Percentiles rank a stretch among this genome's conserved stretches.
Evolutionary conservation across 1,140 invertebrate genomes (phyloP).

Genomic region (Venustaconcha ellipsiformis): DNA sequence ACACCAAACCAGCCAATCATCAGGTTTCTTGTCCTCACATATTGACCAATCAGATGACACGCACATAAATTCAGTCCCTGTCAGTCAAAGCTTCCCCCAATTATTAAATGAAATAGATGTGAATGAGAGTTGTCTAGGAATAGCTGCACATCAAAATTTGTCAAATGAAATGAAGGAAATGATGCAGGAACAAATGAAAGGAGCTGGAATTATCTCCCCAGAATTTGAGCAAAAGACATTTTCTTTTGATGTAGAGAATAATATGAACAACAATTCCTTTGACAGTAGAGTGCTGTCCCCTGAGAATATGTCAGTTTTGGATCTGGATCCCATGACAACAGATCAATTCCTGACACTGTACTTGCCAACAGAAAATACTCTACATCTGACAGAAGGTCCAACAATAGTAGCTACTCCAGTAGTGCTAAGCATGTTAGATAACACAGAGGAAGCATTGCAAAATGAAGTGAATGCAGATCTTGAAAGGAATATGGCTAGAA

Average conservation of each 20-base stretch:
- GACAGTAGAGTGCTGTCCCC: constrained; percentile 26
- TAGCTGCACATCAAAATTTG: constrained; percentile 48
- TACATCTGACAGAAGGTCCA: constrained; percentile 40
- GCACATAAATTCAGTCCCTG: neutral
- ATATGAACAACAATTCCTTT: constrained; percentile 23
- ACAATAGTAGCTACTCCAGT: constrained; percentile 32
- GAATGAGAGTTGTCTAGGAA: constrained; percentile 50
- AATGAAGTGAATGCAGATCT: constrained; percentile 54
- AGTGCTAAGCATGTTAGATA: constrained; percentile 38
- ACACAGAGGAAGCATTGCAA: constrained; percentile 53
- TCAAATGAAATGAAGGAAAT: constrained; percentile 51
- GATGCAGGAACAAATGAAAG: constrained; percentile 42
- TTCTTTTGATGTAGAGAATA: constrained; percentile 20
- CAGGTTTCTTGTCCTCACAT: constrained; percentile 15
- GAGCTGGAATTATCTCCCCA: constrained; percentile 25
- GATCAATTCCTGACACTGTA: too few species aligned
- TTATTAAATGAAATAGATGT: constrained; percentile 47
- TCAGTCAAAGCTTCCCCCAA: constrained; percentile 27
- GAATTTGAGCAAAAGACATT: constrained; percentile 24
- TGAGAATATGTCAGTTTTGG: constrained; percentile 17
- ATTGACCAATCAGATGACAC: constrained; percentile 12
- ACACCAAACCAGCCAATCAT: constrained; percentile 21
- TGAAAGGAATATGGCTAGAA: constrained; percentile 45
- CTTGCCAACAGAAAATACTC: constrained; percentile 33
- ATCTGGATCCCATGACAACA: neutral